These are phyloP conservation scores for Boloria selene DNA, from an alignment of 2,888 invertebrate genomes.

Conservation along the genomic window DNA sequence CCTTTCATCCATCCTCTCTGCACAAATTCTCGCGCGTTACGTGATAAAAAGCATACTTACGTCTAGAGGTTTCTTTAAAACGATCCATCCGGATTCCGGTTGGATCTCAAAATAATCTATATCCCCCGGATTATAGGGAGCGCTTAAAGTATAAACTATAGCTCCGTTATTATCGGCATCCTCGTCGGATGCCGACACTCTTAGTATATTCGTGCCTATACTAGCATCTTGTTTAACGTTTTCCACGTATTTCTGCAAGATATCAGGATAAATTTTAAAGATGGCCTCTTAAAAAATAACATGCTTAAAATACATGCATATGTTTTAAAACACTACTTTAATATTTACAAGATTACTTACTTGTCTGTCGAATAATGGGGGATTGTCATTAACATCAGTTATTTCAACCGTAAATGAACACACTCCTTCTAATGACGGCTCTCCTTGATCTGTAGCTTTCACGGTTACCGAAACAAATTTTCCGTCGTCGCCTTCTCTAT, in stretches of 20 bases:
- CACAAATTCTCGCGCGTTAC: constrained; percentile 56
- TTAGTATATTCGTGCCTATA: constrained; percentile 95
- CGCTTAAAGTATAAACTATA: constrained; percentile 94
- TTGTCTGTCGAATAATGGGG: constrained; percentile 96
- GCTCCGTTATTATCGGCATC: constrained; percentile 98
- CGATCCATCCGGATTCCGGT: constrained; percentile 98
- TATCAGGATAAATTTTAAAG: constrained; percentile 51
- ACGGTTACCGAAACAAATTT: constrained; percentile 98
- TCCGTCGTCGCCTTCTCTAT: constrained; percentile 97
- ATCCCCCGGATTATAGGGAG: constrained; percentile 93
- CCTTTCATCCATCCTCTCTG: constrained; percentile 74
- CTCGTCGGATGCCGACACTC: constrained; percentile 97
- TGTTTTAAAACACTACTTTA: constrained; percentile 41
- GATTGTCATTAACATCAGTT: constrained; percentile 98
- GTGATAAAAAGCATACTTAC: constrained; percentile 87
- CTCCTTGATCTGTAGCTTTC: constrained; percentile 99
- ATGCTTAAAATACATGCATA: constrained; percentile 51
- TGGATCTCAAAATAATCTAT: constrained; percentile 98
- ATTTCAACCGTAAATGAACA: constrained; percentile 99
- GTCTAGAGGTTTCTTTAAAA: constrained; percentile 96
- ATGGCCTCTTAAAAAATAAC: constrained; percentile 40
- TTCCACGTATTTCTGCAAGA: constrained; percentile 95
- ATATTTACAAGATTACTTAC: constrained; percentile 76
- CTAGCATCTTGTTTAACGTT: constrained; percentile 98
- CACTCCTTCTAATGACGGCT: constrained; percentile 97